phyloP scores from a whole-genome alignment of 2,888 invertebrate genomes.

The Abrostola triplasia region DNA sequence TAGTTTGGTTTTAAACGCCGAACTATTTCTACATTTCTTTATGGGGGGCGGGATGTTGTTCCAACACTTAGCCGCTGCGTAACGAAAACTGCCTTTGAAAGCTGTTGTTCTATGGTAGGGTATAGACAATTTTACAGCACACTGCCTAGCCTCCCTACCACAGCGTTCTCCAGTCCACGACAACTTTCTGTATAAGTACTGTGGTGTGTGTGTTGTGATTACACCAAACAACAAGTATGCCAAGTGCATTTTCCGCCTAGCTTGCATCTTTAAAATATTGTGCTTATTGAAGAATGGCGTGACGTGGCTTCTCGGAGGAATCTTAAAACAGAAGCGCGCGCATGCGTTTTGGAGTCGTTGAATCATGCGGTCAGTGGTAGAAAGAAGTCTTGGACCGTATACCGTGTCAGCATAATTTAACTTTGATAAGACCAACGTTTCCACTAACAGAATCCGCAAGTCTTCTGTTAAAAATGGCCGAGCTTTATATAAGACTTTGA shows the following conservation, averaged over 20 bases:
- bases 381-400: neutral
- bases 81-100: constrained; percentile 1
- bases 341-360: constrained; percentile 36
- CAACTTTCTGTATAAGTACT: constrained; percentile 4
- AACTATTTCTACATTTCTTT: too few relatives aligned
- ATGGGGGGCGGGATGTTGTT: constrained; percentile 6
- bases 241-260: constrained; percentile 1
- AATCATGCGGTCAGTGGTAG: neutral
- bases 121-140: neutral
- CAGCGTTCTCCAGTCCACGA: neutral
- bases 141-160: neutral
- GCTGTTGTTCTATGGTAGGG: neutral
- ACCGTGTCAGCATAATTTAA: neutral
- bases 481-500: neutral
- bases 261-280: constrained; percentile 11
- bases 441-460: neutral
- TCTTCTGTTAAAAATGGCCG: neutral
- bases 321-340: constrained; percentile 25
- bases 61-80: constrained; percentile 2
- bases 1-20: too few relatives aligned
- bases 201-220: neutral
- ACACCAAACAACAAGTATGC: neutral
- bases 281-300: constrained; percentile 25
- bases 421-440: neutral
- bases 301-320: constrained; percentile 22